Percentiles rank a stretch among this genome's conserved stretches.
Evolutionary conservation across 2,797 vertebrate species (phyloP).

Genomic region (Acanthornis magna): DNA sequence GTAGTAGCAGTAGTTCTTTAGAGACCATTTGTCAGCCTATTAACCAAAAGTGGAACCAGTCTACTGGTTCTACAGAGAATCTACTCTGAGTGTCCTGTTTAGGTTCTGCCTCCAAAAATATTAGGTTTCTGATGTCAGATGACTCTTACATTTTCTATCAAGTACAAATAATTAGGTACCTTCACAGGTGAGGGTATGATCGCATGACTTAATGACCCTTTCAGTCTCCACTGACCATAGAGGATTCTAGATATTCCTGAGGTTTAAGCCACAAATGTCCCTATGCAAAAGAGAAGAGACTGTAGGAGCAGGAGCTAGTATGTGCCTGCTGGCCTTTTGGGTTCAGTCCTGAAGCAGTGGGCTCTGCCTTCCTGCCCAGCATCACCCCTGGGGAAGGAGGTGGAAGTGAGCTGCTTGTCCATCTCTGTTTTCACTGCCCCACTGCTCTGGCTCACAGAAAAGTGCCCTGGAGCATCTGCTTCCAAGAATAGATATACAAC

Average conservation of each 20-base stretch:
- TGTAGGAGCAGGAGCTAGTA: background rate
- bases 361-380: background rate
- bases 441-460: background rate
- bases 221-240: background rate
- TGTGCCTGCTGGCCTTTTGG: background rate
- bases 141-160: background rate
- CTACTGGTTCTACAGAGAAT: too few species aligned
- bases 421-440: background rate
- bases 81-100: background rate
- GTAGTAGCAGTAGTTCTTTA: background rate
- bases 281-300: background rate
- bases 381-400: background rate
- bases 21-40: background rate
- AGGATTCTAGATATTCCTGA: background rate
- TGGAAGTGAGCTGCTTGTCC: background rate
- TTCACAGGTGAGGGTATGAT: background rate
- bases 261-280: background rate
- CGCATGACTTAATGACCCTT: background rate
- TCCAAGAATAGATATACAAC: background rate
- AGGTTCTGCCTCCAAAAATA: background rate
- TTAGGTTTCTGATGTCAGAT: background rate
- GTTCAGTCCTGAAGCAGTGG: background rate
- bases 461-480: background rate
- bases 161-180: background rate
- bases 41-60: background rate